Evolutionary conservation across 2,113 vertebrate genomes (phyloP).

Genomic region (Hiodon alosoides): DNA sequence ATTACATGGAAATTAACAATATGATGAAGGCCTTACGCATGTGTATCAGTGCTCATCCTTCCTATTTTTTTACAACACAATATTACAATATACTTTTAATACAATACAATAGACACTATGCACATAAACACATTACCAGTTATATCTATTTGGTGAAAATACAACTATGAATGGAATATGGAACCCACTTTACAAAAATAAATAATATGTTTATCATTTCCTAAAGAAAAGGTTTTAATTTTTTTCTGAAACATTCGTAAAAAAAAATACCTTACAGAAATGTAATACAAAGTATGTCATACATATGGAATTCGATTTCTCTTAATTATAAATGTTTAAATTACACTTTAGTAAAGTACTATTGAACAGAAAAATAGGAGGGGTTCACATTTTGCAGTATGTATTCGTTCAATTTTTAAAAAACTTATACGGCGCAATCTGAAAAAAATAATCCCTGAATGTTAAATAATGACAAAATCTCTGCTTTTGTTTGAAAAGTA

Average conservation of each 20-base stretch:
- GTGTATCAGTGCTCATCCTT: not conserved
- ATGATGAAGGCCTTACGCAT: too few relatives aligned
- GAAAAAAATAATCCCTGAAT: too few relatives aligned
- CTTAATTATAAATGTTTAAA: not conserved
- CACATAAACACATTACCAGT: slow-evolving; percentile 3
- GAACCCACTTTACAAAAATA: slow-evolving; percentile 41
- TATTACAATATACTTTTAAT: slow-evolving; percentile 27
- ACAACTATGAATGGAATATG: slow-evolving; percentile 21
- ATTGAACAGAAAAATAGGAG: too few relatives aligned
- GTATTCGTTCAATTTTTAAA: too few relatives aligned
- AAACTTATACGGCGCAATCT: too few relatives aligned
- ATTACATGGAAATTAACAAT: too few relatives aligned
- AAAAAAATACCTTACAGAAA: slow-evolving; percentile 2
- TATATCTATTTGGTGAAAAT: slow-evolving; percentile 28
- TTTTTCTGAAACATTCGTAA: slow-evolving; percentile 7
- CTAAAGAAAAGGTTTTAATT: slow-evolving; percentile 17
- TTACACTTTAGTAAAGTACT: too few relatives aligned
- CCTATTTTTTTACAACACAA: slow-evolving; percentile 24
- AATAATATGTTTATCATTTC: slow-evolving; percentile 27
- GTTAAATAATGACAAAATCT: too few relatives aligned
- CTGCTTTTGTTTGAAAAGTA: too few relatives aligned
- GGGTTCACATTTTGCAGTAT: too few relatives aligned
- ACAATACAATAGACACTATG: slow-evolving; percentile 13
- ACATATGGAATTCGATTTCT: not conserved
- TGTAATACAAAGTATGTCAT: not conserved